Evolutionary conservation across 1,140 invertebrate species (phyloP).

Genomic region (Pseudomyrmex sp.): DNA sequence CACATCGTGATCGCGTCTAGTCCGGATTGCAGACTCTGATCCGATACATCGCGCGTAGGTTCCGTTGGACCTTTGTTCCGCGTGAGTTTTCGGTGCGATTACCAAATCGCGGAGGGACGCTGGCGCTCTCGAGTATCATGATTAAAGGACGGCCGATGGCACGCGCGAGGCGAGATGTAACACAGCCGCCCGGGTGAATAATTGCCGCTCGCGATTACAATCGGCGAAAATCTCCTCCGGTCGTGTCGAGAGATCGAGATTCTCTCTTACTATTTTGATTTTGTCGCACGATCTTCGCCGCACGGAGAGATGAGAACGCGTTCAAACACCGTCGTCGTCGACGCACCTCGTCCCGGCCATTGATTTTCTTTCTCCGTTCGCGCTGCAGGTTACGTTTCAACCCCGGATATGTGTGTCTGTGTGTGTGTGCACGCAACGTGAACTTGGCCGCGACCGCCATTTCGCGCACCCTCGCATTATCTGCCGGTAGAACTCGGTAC

Average conservation of each 20-base stretch:
- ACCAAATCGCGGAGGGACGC: not conserved
- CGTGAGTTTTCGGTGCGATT: conserved; percentile 14
- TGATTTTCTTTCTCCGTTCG: not conserved
- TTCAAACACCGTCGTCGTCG: conserved; percentile 12
- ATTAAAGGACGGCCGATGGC: conserved; percentile 4
- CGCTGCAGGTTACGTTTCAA: not conserved
- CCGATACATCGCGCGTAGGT: conserved; percentile 28
- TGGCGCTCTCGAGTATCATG: conserved; percentile 51
- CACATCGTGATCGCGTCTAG: conserved; percentile 43
- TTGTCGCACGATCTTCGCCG: not conserved
- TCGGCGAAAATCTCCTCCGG: not conserved
- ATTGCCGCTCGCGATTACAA: not conserved
- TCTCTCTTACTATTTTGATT: not conserved
- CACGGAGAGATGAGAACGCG: no score
- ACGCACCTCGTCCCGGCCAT: conserved; percentile 52
- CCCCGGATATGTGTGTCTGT: not conserved
- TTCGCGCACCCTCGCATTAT: not conserved
- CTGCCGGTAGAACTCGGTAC: not conserved
- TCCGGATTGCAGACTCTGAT: conserved; percentile 63
- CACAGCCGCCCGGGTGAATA: not conserved
- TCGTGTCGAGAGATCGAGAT: not conserved
- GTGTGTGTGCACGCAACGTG: not conserved
- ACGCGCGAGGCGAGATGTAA: not conserved
- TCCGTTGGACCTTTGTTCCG: conserved; percentile 25
- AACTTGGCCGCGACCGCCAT: conserved; percentile 3